Base-by-base conservation (phyloP, 2,113 vertebrate genomes). In the Chionis minor region DNA sequence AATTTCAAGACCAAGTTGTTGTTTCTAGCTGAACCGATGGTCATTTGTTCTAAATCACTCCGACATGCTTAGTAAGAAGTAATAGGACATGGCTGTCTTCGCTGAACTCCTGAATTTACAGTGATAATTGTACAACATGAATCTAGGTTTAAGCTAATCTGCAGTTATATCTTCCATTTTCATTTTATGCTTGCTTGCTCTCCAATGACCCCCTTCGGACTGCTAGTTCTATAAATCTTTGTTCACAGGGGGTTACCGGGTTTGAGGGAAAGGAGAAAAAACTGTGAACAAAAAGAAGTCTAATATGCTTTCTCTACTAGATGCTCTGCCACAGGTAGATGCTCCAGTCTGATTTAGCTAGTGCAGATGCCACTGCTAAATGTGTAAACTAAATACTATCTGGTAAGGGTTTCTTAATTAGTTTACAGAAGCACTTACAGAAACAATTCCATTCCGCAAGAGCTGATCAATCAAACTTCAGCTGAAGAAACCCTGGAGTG, bases 111-210 rank as follows among this genome's bases (percentile, higher is more conserved):
- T 52, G 87, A 90, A 92, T 94, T 92, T 87, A 79, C 44, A 49
- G 78, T 30, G 63, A 61, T 85, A 94, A 87, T 69, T 72, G 66
- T 75, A 30, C 2, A 17, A 58, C 33, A 54, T 75, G 74, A 94
- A 77, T 84, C 74, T 91, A 14, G 26, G 22, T 94, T 92, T 77
- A 82, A 91, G 42, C 59, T 79, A 72, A 75, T 87, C 62, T 85
- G 74, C 79, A 54, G 74, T 81, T 91, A 69, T 85, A 58, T 82
- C 73, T 94, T 91, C 56, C 40, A 42, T 85, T 87, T 91, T 91
- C 32, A 56, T 91, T 71, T 93, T 94, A 77, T 0, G 4, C 67
- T 80, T 54, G 19, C 35, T 90, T 82, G 35, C 84, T 88, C 78
- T 87, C 30, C 67, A 80, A 2, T 87, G 73, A 56, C 24, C 56